These are phyloP conservation scores for Himalopsyche tibetana DNA, from an alignment of 2,888 invertebrate genomes.

Conservation along the genomic window DNA sequence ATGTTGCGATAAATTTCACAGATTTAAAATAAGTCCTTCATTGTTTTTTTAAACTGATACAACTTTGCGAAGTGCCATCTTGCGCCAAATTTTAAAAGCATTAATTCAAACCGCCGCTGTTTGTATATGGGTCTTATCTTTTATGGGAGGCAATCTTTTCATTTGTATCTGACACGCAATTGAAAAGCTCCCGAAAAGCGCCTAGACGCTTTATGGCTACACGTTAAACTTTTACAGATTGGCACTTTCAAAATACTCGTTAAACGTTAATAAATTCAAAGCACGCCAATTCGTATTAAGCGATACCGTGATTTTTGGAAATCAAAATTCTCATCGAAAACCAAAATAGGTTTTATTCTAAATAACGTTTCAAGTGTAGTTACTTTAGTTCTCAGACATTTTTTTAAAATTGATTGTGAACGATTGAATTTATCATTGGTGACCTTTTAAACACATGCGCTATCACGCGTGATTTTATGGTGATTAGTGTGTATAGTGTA, in stretches of 20 bases:
- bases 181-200: neutral
- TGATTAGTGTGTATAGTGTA: no score
- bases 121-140: neutral
- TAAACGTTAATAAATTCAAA: neutral
- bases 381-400: no score
- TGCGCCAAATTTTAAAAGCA: neutral
- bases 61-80: no score
- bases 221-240: neutral
- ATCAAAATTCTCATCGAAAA: neutral
- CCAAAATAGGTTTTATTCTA: neutral
- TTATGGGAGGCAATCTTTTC: neutral
- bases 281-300: neutral
- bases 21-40: no score
- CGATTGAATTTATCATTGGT: no score
- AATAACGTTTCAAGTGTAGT: no score
- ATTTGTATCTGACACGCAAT: constrained; percentile 11
- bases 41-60: no score
- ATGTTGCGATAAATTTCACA: no score
- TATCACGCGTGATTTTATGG: no score
- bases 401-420: no score
- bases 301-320: constrained; percentile 4
- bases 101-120: constrained; percentile 2
- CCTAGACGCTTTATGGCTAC: neutral
- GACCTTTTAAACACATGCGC: no score
- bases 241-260: constrained; percentile 5